phyloP scores from a whole-genome alignment of 1,140 invertebrate species.

The Drosophila trapezifrons region DNA sequence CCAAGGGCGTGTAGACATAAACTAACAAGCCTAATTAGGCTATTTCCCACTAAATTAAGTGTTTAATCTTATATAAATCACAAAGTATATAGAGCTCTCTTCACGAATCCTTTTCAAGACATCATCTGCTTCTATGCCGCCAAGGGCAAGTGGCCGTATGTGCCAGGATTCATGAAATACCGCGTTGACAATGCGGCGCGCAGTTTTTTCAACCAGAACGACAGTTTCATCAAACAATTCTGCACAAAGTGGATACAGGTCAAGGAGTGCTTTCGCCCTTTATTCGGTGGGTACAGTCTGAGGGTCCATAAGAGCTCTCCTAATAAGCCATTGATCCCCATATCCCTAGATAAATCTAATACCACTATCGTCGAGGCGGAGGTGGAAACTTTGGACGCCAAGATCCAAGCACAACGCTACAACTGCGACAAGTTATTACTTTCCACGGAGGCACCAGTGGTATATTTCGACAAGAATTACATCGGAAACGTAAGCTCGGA shows the following conservation, averaged over 20 bases:
- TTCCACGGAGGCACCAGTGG: slow-evolving; percentile 60
- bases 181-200: slow-evolving; percentile 66
- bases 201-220: slow-evolving; percentile 71
- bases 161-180: slow-evolving; percentile 75
- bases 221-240: slow-evolving; percentile 72
- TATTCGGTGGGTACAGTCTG: slow-evolving; percentile 55
- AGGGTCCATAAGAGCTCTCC: no score
- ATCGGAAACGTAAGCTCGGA: slow-evolving; percentile 81
- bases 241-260: slow-evolving; percentile 81
- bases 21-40: no score
- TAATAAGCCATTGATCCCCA: background rate
- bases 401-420: slow-evolving; percentile 41
- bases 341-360: slow-evolving; percentile 53
- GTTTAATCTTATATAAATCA: background rate
- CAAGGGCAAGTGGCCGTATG: slow-evolving; percentile 82
- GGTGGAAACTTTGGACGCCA: slow-evolving; percentile 55
- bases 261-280: slow-evolving; percentile 76
- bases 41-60: no score
- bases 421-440: slow-evolving; percentile 68
- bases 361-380: slow-evolving; percentile 27
- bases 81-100: background rate
- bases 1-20: no score
- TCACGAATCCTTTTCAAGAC: slow-evolving; percentile 44
- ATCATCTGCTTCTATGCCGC: slow-evolving; percentile 83
- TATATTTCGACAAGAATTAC: slow-evolving; percentile 79